These are phyloP conservation scores for Urophycis tenuis DNA, from an alignment of 2,797 vertebrate species.

Conservation along the genomic window DNA sequence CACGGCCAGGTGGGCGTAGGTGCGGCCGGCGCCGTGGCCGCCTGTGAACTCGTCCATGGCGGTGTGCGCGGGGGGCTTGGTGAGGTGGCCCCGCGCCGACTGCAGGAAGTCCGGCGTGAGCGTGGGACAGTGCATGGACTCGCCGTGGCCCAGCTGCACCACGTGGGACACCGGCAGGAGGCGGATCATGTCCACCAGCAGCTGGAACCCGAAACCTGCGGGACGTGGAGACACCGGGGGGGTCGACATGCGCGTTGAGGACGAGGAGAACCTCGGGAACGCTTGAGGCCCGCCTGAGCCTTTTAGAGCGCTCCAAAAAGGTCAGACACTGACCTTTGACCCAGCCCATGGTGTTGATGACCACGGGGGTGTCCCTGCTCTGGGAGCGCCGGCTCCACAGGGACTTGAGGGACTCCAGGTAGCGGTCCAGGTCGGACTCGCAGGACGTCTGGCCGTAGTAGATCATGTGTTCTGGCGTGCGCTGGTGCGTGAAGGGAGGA, in stretches of 20 bases:
- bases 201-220: constrained; percentile 80
- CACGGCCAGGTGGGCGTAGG: constrained; percentile 59
- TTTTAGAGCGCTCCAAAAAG: too few relatives aligned
- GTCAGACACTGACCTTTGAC: constrained; percentile 79
- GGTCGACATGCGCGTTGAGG: neutral
- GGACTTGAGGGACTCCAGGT: constrained; percentile 84
- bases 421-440: constrained; percentile 79
- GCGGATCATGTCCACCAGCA: constrained; percentile 87
- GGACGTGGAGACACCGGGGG: constrained; percentile 48
- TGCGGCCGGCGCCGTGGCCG: constrained; percentile 39
- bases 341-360: constrained; percentile 99
- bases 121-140: constrained; percentile 60
- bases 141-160: constrained; percentile 73
- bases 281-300: too few relatives aligned
- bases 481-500: constrained; percentile 89
- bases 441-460: constrained; percentile 82
- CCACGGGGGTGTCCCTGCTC: constrained; percentile 77
- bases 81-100: constrained; percentile 74
- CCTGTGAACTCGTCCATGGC: constrained; percentile 60
- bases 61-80: constrained; percentile 73
- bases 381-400: constrained; percentile 72
- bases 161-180: constrained; percentile 81
- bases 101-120: constrained; percentile 74
- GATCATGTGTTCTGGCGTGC: constrained; percentile 80
- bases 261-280: too few relatives aligned